Evolutionary conservation across 2,888 invertebrate species (phyloP).

Genomic region (Sminthurides aquaticus): DNA sequence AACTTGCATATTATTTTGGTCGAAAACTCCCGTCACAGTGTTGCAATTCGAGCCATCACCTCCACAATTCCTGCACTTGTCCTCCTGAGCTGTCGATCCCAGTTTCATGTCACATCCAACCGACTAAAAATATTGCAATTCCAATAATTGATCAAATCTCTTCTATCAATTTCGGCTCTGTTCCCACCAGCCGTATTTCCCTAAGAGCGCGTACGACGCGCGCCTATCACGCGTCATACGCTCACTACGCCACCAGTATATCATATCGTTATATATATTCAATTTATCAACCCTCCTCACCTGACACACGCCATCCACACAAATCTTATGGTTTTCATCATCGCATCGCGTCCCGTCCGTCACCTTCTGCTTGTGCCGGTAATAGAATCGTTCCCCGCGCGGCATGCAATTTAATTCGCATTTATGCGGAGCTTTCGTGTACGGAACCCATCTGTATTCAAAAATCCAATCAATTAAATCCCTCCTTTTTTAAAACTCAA

Average conservation of each 20-base stretch:
- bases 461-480: background rate
- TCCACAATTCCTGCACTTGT: slow-evolving; percentile 85
- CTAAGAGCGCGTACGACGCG: no score
- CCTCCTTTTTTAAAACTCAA: background rate
- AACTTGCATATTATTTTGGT: slow-evolving; percentile 63
- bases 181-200: no score
- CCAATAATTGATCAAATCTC: no score
- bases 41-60: slow-evolving; percentile 76
- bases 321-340: slow-evolving; percentile 77
- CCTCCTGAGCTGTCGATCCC: slow-evolving; percentile 76
- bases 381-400: slow-evolving; percentile 80
- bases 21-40: slow-evolving; percentile 64
- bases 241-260: no score
- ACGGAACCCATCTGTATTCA: slow-evolving; percentile 70
- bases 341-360: slow-evolving; percentile 76
- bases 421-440: slow-evolving; percentile 75
- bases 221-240: no score
- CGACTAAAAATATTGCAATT: slow-evolving; percentile 58
- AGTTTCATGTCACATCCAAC: slow-evolving; percentile 93
- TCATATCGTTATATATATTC: no score
- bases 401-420: slow-evolving; percentile 97
- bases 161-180: no score
- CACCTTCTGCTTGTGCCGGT: slow-evolving; percentile 71
- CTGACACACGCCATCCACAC: slow-evolving; percentile 88
- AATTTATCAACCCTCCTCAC: no score